Conservation (phyloP, 2,888 invertebrate species). For the Euspilapteryx auroguttella region DNA sequence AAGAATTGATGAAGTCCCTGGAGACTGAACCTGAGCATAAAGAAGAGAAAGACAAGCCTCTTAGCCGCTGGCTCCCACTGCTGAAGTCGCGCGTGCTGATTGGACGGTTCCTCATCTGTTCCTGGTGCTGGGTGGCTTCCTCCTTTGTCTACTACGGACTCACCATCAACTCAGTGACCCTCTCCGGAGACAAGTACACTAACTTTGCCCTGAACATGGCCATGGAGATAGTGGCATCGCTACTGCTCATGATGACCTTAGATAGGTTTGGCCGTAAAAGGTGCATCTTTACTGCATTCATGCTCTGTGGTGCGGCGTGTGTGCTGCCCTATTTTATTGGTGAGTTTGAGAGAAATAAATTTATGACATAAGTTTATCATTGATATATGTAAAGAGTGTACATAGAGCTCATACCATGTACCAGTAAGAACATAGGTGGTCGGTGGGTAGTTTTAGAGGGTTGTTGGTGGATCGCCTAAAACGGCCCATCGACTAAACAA, state of each 20-base stretch:
- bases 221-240: constrained; percentile 46
- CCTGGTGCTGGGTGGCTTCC: constrained; percentile 71
- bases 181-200: constrained; percentile 72
- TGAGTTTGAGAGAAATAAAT: constrained; percentile 13
- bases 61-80: constrained; percentile 24
- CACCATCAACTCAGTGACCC: constrained; percentile 72
- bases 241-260: constrained; percentile 44
- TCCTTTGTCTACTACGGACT: constrained; percentile 80
- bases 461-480: no score
- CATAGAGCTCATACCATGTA: no score
- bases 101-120: constrained; percentile 23
- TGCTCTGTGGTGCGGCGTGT: constrained; percentile 33
- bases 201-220: constrained; percentile 66
- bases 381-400: no score
- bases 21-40: constrained; percentile 10
- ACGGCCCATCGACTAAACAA: no score
- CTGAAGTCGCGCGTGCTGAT: constrained; percentile 25
- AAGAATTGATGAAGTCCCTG: constrained; percentile 20
- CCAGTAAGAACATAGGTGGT: no score
- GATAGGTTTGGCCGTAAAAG: constrained; percentile 38
- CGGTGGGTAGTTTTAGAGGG: no score
- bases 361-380: no score
- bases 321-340: constrained; percentile 31
- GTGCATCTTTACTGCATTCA: constrained; percentile 31
- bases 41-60: constrained; percentile 6